A percentile compares a stretch with the other conserved stretches of the same genome.
These are phyloP conservation scores for Bibio marci DNA, from an alignment of 2,888 invertebrate genomes.

Conservation along the genomic window DNA sequence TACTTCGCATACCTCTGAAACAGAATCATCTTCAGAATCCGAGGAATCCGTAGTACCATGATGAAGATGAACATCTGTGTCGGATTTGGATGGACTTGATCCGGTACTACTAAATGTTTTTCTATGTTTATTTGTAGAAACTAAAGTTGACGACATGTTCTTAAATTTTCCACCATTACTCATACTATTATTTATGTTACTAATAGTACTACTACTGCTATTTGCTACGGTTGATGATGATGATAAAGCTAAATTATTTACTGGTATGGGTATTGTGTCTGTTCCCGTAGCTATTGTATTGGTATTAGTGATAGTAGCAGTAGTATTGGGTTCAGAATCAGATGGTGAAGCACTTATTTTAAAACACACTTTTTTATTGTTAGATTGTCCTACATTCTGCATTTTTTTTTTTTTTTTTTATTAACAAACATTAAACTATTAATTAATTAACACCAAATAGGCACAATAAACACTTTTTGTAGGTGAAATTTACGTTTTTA, in stretches of 20 bases:
- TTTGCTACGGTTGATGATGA: conserved; percentile 4
- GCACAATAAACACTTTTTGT: conserved; percentile 6
- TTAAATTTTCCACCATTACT: conserved; percentile 9
- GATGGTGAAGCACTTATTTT: conserved; percentile 42
- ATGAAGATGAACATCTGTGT: conserved; percentile 70
- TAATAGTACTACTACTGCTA: background rate
- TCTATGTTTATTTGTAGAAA: conserved; percentile 12
- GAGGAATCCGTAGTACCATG: conserved; percentile 85
- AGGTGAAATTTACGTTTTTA: conserved; percentile 3
- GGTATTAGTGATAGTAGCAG: no score
- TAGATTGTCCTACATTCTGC: conserved; percentile 83
- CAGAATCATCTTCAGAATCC: conserved; percentile 91
- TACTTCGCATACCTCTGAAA: conserved; percentile 65
- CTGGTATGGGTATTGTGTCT: conserved; percentile 11
- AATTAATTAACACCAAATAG: conserved; percentile 4
- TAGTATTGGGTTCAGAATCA: no score
- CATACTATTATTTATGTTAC: conserved; percentile 9
- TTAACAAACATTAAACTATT: conserved; percentile 6
- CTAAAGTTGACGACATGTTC: conserved; percentile 4
- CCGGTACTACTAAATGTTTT: conserved; percentile 70
- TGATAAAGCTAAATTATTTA: no score
- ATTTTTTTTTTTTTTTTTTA: conserved; percentile 51
- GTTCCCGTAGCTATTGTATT: conserved; percentile 11
- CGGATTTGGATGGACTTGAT: conserved; percentile 67
- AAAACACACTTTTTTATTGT: conserved; percentile 60